phyloP scores from a whole-genome alignment of 2,113 vertebrate genomes.

The Brevimyrus niger region DNA sequence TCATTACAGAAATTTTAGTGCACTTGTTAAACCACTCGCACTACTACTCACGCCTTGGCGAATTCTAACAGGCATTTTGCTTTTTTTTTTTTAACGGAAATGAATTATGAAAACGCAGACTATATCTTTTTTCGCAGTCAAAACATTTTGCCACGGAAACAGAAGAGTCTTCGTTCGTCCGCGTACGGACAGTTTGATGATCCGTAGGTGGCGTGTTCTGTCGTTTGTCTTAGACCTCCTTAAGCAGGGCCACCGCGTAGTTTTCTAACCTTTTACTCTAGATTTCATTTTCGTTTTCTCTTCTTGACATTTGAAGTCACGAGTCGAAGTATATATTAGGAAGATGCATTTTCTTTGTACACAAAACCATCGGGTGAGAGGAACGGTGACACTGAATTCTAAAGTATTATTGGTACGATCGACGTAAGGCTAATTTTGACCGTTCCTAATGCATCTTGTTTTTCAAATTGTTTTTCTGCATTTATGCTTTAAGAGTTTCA shows the following conservation, averaged over 20 bases:
- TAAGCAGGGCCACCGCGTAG: not conserved
- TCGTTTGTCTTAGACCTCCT: not conserved
- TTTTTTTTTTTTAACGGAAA: not conserved
- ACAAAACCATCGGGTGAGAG: not conserved
- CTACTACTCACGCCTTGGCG: not conserved
- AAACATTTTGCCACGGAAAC: not conserved
- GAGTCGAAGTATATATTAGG: not conserved
- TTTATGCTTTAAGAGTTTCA: not conserved
- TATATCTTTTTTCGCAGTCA: not conserved
- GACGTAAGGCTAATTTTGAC: not conserved
- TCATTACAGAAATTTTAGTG: not conserved
- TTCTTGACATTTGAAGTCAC: not conserved
- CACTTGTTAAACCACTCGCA: not conserved
- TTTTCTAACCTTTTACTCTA: not conserved
- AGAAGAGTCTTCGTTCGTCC: not conserved
- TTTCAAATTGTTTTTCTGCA: not conserved
- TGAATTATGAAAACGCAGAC: not conserved
- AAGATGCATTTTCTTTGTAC: not conserved
- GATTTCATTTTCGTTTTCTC: conserved; percentile 11
- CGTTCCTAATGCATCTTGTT: not conserved
- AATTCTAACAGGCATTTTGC: not conserved
- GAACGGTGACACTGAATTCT: not conserved
- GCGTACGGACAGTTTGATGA: not conserved
- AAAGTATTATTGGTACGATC: not conserved
- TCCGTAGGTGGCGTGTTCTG: not conserved